Evolutionary conservation across 2,888 invertebrate species (phyloP), one percentile per base, ranked within the genome.

Genomic region (Plemyria rubiginata): DNA sequence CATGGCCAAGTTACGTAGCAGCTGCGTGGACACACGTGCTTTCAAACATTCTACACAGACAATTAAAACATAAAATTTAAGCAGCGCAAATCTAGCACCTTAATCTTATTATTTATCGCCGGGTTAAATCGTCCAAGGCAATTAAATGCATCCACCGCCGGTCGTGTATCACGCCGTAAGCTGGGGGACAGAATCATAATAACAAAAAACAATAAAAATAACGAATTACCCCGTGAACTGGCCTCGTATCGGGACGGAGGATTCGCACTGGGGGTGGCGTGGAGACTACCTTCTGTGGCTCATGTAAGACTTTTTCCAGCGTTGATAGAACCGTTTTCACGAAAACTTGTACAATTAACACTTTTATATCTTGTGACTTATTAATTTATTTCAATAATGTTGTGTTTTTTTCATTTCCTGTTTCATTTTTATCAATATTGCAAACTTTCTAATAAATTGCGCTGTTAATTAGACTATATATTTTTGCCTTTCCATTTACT

Each of bases 161-260:
- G 80, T 83, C 80, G 86, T 92, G 90, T 86, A 90, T 92, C 90
- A 92, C 80, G 79, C 75, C 78, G 87, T 90, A 91, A 91, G 88
- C 91, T 88, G 79, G 81, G 84, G 87, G 91, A 89, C 88, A 87
- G 88, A 85, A 90, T 89, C 90, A 92, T 92, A 92, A 92, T 92
- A 92, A 92, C 90, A 91, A 92, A 92, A 92, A 92, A 92, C 91
- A 91, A 92, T 92, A 92, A 92, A 92, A 92, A 90, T 92, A 92
- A 92, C 89, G 89, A 88, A 92, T 92, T 88, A 88, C 89, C 82
- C 86, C 86, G 87, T 81, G 90, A 87, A 89, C 88, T 86, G 81
- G 76, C 86, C 84, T 83, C 71, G 88, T 82, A 86, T 87, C 78
- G 86, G 86, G 81, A 79, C 78, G 71, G 80, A 82, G 82, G 78